Base-by-base conservation (phyloP, 2,113 vertebrate genomes). In the Clarias magur region DNA sequence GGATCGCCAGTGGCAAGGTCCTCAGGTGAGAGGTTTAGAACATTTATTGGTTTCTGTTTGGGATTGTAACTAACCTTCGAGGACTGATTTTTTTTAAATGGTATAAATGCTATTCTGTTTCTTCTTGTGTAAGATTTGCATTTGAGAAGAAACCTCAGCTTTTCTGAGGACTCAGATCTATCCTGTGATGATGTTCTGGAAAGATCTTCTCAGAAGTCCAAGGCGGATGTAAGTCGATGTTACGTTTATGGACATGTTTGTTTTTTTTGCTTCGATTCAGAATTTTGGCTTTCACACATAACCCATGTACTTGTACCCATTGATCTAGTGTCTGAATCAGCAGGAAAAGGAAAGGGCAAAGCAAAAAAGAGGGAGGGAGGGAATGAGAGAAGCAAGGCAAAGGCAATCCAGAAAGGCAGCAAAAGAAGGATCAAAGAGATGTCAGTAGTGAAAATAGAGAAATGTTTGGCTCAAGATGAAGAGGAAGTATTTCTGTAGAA, bases 151-250 rank as follows among this genome's bases (percentile, higher is more conserved):
- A 97, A 98, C 90, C 82, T 98, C 90, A 99, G 98, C 89, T 97
- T 98, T 93, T 99, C 98, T 0, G 98, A 99, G 90, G 98, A 99
- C 87, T 99, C 98, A 0, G 98, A 99, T 92, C 96, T 99, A 82
- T 99, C 98, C 89, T 99, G 97, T 3, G 98, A 99, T 0, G 98
- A 99, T 23, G 90, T 99, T 85, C 93, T 99, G 62, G 98, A 99
- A 78, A 95, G 95, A 25, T 96, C 96, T 54, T 99, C 97, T 62
- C 97, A 99, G 94, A 99, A 96, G 92, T 98, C 97, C 62, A 99
- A 95, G 91, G 93, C 96, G 91, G 97, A 99, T 94, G 98, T 99
- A 92, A 53, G 97, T 95, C 48, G 16, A 62, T 73, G n/a, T 75
- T 21, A 60, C 79, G 15, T 34, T 80, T 38, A 60, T 16, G 21